Conservation (phyloP, 2,113 vertebrate genomes). For the Oncorhynchus mykiss region DNA sequence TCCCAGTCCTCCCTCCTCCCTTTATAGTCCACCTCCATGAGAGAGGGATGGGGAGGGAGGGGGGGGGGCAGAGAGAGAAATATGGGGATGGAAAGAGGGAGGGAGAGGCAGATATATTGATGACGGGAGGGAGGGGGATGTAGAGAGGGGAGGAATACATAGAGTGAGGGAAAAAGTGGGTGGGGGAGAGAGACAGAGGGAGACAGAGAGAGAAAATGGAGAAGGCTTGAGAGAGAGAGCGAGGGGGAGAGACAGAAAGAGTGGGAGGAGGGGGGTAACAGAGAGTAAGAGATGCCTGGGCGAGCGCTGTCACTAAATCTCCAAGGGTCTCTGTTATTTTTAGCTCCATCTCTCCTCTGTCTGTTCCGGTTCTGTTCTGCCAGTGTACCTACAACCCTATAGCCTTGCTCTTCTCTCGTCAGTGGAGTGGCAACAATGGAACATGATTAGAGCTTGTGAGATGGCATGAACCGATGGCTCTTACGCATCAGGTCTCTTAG, state of each 20-base stretch:
- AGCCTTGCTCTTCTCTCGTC: slow-evolving; percentile 34
- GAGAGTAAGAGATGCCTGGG: slow-evolving; percentile 21
- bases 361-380: slow-evolving; percentile 20
- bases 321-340: slow-evolving; percentile 56
- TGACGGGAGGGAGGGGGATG: neutral
- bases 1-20: slow-evolving; percentile 79
- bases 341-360: slow-evolving; percentile 35
- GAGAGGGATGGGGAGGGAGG: too few species aligned
- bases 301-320: slow-evolving; percentile 47
- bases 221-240: slow-evolving; percentile 12
- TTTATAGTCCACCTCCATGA: slow-evolving; percentile 75
- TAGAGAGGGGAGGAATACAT: neutral
- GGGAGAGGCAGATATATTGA: too few species aligned
- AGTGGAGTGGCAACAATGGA: slow-evolving; percentile 25
- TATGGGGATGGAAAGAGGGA: too few species aligned
- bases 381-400: slow-evolving; percentile 39
- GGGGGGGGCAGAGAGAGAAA: too few species aligned
- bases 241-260: neutral
- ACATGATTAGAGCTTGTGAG: slow-evolving; percentile 34
- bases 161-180: neutral
- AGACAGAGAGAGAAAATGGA: neutral
- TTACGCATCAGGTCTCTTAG: slow-evolving; percentile 10
- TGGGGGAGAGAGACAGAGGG: neutral
- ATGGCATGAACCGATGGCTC: neutral
- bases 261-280: neutral